A percentile compares a stretch with the other conserved stretches of the same genome.
These are phyloP conservation scores for Epizoanthus stellaris DNA, from an alignment of 92 coral and sea anemone genomes.

Conservation along the genomic window DNA sequence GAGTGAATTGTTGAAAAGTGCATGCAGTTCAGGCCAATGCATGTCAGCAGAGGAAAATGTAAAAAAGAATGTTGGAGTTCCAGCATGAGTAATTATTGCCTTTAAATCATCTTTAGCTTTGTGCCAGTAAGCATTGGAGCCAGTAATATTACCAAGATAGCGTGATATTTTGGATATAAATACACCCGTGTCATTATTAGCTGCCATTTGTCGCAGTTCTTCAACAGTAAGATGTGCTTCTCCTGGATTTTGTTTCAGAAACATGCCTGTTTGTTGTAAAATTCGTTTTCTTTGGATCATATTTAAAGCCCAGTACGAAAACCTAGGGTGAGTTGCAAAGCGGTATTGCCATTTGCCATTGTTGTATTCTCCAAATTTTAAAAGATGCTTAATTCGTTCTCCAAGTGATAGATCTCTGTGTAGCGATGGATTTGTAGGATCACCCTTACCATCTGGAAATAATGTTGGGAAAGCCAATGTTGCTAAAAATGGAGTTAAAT, in stretches of 20 bases:
- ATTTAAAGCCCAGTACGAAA: conserved; percentile 59
- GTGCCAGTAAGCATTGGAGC: conserved; percentile 50
- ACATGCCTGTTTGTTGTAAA: conserved; percentile 50
- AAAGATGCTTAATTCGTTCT: conserved; percentile 44
- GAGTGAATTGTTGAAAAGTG: no score
- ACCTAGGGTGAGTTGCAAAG: conserved; percentile 50
- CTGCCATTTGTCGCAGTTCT: conserved; percentile 52
- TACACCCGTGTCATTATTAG: conserved; percentile 30
- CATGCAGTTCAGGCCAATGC: no score
- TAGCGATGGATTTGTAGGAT: conserved; percentile 1
- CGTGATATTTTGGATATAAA: no score
- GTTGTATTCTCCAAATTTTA: no score
- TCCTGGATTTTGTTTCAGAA: no score
- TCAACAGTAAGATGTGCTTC: conserved; percentile 48
- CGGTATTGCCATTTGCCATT: conserved; percentile 48
- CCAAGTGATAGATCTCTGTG: conserved; percentile 39
- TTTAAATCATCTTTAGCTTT: conserved; percentile 62
- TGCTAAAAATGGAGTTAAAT: no score
- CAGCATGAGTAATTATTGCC: no score
- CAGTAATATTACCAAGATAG: no score
- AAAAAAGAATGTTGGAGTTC: no score
- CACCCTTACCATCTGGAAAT: no score
- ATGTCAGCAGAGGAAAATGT: no score
- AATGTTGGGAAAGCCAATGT: no score
- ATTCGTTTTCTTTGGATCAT: conserved; percentile 53